Conservation (phyloP, 2,888 invertebrate genomes). For the Amorpha juglandis region DNA sequence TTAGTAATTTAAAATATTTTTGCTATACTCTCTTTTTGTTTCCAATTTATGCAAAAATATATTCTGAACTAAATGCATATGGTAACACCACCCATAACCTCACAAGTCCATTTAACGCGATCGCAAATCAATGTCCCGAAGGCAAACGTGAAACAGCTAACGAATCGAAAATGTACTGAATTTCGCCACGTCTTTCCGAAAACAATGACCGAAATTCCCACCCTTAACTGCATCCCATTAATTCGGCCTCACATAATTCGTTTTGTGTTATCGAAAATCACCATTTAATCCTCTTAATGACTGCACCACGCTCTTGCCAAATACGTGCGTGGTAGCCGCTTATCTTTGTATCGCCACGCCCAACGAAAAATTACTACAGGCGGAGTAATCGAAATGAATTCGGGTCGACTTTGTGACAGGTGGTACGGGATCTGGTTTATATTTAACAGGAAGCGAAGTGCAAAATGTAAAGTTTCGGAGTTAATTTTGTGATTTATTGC, state of each 20-base stretch:
- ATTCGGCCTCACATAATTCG: conserved; percentile 44
- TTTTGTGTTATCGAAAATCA: conserved; percentile 55
- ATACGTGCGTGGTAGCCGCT: conserved; percentile 56
- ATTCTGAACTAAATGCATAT: neutral
- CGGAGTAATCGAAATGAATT: conserved; percentile 43
- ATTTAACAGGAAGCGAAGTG: conserved; percentile 4
- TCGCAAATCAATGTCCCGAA: neutral
- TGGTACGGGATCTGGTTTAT: conserved; percentile 43
- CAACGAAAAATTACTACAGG: conserved; percentile 38
- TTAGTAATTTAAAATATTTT: too few relatives aligned
- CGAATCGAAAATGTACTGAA: neutral
- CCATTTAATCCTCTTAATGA: conserved; percentile 61
- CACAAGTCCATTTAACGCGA: neutral
- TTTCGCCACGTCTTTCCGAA: conserved; percentile 27
- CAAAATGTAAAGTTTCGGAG: neutral
- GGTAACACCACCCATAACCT: neutral
- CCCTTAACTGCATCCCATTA: conserved; percentile 27
- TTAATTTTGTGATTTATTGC: neutral
- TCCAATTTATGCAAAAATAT: neutral
- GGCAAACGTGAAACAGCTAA: conserved; percentile 7
- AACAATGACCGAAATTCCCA: conserved; percentile 31
- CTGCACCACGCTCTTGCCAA: conserved; percentile 55
- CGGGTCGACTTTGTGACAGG: conserved; percentile 57
- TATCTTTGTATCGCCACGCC: conserved; percentile 62
- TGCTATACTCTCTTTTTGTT: too few relatives aligned